Conservation (phyloP, 2,797 vertebrate species). For the Salmo trutta region DNA sequence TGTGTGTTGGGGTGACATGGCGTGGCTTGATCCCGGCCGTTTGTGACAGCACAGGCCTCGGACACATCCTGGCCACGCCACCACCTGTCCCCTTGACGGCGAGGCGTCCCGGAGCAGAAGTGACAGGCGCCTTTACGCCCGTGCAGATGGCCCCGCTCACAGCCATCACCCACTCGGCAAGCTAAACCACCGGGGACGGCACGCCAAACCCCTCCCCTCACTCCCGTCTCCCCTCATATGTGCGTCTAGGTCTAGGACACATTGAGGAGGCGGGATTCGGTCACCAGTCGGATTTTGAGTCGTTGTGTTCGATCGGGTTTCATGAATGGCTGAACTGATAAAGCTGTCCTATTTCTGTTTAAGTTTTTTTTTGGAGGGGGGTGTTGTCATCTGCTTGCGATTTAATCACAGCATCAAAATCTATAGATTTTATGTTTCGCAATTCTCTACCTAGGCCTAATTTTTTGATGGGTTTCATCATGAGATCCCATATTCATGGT, state of each 20-base stretch:
- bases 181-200: slow-evolving; percentile 78
- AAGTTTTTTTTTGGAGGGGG: background rate
- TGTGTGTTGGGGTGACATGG: too few relatives aligned
- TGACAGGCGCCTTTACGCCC: slow-evolving; percentile 91
- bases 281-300: slow-evolving; percentile 48
- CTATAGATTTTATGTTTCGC: slow-evolving; percentile 15
- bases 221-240: slow-evolving; percentile 53
- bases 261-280: slow-evolving; percentile 51
- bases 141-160: slow-evolving; percentile 84
- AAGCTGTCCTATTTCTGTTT: slow-evolving; percentile 35
- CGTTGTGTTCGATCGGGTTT: slow-evolving; percentile 32
- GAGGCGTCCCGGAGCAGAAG: slow-evolving; percentile 86
- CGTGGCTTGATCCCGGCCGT: slow-evolving; percentile 64
- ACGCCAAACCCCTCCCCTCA: slow-evolving; percentile 50
- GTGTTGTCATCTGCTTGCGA: background rate
- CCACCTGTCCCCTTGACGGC: slow-evolving; percentile 91
- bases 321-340: slow-evolving; percentile 36
- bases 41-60: slow-evolving; percentile 71
- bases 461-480: slow-evolving; percentile 50
- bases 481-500: slow-evolving; percentile 51
- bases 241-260: background rate
- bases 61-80: slow-evolving; percentile 77
- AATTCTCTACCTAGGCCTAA: slow-evolving; percentile 42
- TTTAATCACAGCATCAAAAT: background rate
- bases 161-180: slow-evolving; percentile 83